phyloP scores from a whole-genome alignment of 2,888 invertebrate species.

The Tribolium freemani region DNA sequence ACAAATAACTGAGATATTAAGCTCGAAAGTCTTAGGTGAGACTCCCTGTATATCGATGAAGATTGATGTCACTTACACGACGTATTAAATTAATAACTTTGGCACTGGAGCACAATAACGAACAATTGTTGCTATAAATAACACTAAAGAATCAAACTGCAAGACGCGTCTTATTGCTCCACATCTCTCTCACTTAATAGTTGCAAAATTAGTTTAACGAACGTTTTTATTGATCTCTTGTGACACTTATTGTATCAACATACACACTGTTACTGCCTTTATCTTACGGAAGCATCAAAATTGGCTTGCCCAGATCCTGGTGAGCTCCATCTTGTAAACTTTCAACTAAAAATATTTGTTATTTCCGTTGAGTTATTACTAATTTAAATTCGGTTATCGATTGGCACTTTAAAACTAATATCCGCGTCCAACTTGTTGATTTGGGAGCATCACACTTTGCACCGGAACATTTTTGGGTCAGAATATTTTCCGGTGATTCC shows the following conservation, averaged over 20 bases:
- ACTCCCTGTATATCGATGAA: too few species aligned
- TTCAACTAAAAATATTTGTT: too few species aligned
- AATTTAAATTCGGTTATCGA: not conserved
- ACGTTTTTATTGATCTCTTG: constrained; percentile 20
- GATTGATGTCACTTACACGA: not conserved
- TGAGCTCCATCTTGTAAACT: too few species aligned
- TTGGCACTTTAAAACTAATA: not conserved
- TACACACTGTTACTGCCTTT: too few species aligned
- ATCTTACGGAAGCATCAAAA: too few species aligned
- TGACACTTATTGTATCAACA: not conserved
- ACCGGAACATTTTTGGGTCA: too few species aligned
- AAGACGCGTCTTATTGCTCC: constrained; percentile 5
- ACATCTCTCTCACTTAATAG: constrained; percentile 11
- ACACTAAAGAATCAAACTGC: not conserved
- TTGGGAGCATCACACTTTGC: not conserved
- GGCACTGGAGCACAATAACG: too few species aligned
- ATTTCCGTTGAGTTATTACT: too few species aligned
- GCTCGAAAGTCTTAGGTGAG: too few species aligned
- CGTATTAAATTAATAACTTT: too few species aligned
- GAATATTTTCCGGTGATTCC: not conserved
- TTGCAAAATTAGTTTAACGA: constrained; percentile 22
- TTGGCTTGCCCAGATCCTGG: too few species aligned
- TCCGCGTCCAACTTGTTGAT: not conserved
- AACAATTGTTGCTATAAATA: constrained; percentile 13
- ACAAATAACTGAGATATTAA: too few species aligned